A percentile compares a stretch with the other conserved stretches of the same genome.
phyloP scores from a whole-genome alignment of 2,113 vertebrate genomes.

The Typhlomys cinereus region DNA sequence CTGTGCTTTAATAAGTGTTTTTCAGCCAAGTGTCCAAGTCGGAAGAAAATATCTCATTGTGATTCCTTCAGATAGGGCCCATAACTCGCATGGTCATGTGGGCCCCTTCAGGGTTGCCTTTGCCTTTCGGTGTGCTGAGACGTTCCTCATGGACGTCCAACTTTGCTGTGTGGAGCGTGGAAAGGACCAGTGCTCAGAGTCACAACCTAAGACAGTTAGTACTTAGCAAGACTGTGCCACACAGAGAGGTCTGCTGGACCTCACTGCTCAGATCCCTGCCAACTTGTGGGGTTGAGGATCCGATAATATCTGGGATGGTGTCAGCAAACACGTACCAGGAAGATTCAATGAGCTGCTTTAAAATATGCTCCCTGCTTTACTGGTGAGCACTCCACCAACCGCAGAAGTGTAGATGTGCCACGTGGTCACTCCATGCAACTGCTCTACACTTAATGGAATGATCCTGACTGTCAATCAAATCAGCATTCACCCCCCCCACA shows the following conservation, averaged over 20 bases:
- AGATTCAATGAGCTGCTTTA: no score
- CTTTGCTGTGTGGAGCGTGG: no score
- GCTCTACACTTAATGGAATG: not conserved
- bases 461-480: not conserved
- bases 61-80: not conserved
- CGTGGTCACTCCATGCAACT: not conserved
- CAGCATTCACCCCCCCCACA: not conserved
- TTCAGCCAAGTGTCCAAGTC: not conserved
- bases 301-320: no score
- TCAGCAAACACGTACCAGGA: no score
- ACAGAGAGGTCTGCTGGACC: no score
- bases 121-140: fast-evolving
- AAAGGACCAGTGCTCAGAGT: no score
- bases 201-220: no score
- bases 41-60: not conserved
- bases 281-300: no score
- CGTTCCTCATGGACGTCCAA: fast-evolving
- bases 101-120: no score
- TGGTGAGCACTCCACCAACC: not conserved
- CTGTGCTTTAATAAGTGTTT: not conserved
- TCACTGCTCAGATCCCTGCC: not conserved
- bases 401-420: not conserved
- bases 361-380: not conserved
- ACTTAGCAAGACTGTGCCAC: no score
- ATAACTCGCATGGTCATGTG: fast-evolving